phyloP scores from a whole-genome alignment of 2,888 invertebrate species.

The Perizoma affinitatum region DNA sequence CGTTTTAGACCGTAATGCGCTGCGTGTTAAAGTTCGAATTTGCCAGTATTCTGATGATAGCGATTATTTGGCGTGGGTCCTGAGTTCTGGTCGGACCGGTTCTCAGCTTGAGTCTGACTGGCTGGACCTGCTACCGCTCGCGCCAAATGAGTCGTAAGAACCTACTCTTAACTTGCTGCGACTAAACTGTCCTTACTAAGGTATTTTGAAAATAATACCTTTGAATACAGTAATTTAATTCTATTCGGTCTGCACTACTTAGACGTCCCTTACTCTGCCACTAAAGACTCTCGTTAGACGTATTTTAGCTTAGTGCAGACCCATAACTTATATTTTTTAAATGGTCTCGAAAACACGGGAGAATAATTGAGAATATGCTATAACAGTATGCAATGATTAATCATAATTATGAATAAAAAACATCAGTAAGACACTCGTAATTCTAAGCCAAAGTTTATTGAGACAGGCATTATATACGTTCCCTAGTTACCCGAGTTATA shows the following conservation, averaged over 20 bases:
- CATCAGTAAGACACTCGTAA: no score
- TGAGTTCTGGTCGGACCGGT: conserved; percentile 81
- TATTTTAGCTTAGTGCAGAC: no score
- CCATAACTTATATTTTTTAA: no score
- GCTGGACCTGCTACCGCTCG: conserved; percentile 77
- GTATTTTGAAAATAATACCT: conserved; percentile 17
- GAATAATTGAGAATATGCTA: no score
- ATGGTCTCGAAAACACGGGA: no score
- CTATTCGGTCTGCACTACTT: not conserved
- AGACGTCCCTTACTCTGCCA: no score
- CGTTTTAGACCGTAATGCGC: conserved; percentile 25
- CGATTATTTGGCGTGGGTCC: conserved; percentile 66
- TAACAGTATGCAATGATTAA: no score
- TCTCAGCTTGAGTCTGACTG: conserved; percentile 70
- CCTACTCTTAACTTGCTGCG: conserved; percentile 66
- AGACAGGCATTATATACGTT: no score
- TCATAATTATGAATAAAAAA: no score
- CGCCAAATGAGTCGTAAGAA: conserved; percentile 70
- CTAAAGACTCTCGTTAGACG: no score
- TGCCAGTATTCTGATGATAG: conserved; percentile 40
- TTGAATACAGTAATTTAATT: not conserved
- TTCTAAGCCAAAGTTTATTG: no score
- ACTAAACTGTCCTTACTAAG: conserved; percentile 25
- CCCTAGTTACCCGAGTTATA: no score
- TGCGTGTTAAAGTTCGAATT: conserved; percentile 27